A percentile compares a stretch with the other conserved stretches of the same genome.
Evolutionary conservation across 2,797 vertebrate species (phyloP).

Genomic region (Hydrolagus colliei): DNA sequence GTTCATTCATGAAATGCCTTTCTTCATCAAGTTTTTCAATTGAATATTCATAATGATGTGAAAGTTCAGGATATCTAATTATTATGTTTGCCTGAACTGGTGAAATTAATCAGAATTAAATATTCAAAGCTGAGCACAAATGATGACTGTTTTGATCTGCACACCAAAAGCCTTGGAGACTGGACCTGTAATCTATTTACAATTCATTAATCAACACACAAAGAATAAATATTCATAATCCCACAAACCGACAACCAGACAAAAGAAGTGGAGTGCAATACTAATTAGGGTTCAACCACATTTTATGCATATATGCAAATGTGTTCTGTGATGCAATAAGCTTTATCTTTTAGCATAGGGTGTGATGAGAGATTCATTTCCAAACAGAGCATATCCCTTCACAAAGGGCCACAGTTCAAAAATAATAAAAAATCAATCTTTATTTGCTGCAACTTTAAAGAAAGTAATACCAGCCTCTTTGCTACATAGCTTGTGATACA

Average conservation of each 20-base stretch:
- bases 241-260: slow-evolving; percentile 11
- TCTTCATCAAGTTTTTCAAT: slow-evolving; percentile 15
- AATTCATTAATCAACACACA: slow-evolving; percentile 26
- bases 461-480: not conserved
- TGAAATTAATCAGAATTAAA: slow-evolving; percentile 25
- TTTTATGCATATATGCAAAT: not conserved
- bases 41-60: slow-evolving; percentile 27
- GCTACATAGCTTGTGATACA: too few relatives aligned
- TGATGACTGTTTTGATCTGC: slow-evolving; percentile 12
- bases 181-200: slow-evolving; percentile 13
- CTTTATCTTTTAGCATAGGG: not conserved
- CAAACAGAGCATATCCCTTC: not conserved
- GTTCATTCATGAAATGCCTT: slow-evolving; percentile 7
- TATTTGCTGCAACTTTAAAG: not conserved
- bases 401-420: not conserved
- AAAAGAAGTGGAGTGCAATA: slow-evolving; percentile 18
- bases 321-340: not conserved
- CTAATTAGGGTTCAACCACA: slow-evolving; percentile 4
- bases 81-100: slow-evolving; percentile 21
- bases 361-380: not conserved
- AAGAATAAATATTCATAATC: slow-evolving; percentile 22
- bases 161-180: slow-evolving; percentile 25
- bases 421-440: not conserved
- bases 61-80: slow-evolving; percentile 28
- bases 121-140: slow-evolving; percentile 9